Evolutionary conservation across 2,888 invertebrate genomes (phyloP).

Genomic region (Leucophora obtusa): DNA sequence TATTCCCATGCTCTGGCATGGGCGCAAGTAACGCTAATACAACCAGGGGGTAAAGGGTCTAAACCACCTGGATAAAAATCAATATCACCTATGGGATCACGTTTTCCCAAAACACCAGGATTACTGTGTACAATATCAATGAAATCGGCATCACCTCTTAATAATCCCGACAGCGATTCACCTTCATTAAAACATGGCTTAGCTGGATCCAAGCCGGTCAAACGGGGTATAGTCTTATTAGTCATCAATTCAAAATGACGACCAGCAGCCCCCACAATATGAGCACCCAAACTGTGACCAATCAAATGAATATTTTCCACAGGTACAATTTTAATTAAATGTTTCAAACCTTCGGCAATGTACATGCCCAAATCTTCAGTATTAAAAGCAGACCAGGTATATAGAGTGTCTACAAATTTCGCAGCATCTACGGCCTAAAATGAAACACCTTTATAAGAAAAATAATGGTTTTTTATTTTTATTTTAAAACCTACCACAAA

Average conservation of each 20-base stretch:
- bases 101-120: slow-evolving; percentile 75
- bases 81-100: slow-evolving; percentile 75
- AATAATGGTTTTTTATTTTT: not conserved
- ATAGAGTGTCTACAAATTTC: slow-evolving; percentile 75
- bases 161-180: slow-evolving; percentile 72
- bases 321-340: slow-evolving; percentile 71
- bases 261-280: slow-evolving; percentile 76
- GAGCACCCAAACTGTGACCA: slow-evolving; percentile 78
- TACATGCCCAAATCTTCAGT: slow-evolving; percentile 75
- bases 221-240: slow-evolving; percentile 70
- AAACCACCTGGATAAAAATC: slow-evolving; percentile 78
- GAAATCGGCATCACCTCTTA: slow-evolving; percentile 77
- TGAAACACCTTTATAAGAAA: not conserved
- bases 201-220: slow-evolving; percentile 78
- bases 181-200: slow-evolving; percentile 78
- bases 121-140: slow-evolving; percentile 77
- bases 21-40: slow-evolving; percentile 72
- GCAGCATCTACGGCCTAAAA: slow-evolving; percentile 75
- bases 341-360: slow-evolving; percentile 71
- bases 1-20: slow-evolving; percentile 75
- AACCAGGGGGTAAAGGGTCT: slow-evolving; percentile 73
- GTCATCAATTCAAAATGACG: slow-evolving; percentile 71
- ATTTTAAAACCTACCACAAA: slow-evolving; percentile 74
- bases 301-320: slow-evolving; percentile 75
- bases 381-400: slow-evolving; percentile 77